Evolutionary conservation across 2,113 vertebrate species (phyloP), one percentile per base, ranked within the genome.

Genomic region (Azemiops feae): DNA sequence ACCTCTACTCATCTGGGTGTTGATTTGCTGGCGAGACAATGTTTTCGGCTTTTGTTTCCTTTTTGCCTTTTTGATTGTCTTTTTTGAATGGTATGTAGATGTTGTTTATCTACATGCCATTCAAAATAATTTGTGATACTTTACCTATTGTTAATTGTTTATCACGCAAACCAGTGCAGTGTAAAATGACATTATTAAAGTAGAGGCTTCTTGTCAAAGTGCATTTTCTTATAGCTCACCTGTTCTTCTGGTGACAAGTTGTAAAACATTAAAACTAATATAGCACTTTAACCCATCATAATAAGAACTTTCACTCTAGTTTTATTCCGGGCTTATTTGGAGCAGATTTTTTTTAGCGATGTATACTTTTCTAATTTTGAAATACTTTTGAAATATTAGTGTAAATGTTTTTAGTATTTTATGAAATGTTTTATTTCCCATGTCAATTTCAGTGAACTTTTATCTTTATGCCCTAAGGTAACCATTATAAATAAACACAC

Each of bases 381-480:
- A 55, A 3, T 52, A 16, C 23, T 27, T 92, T 22, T 57, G 47
- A 45, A 47, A 91, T 47, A 57, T 25, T 58, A 39, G 34, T 39
- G 30, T 88, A 12, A 52, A 8, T 25, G 14, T 52, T 92, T 60
- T 87, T 74, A 18, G 43, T 54, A 5, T 34, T 8, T 53, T n/a
- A 5, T 85, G 22, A 89, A 91, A 89, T 74, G 64, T 57, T 85
- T 92, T 0, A 0, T 89, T 1, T 16, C 45, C 92, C 86, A 92
- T 27, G 92, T 94, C 0, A 0, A 11, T 74, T 74, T 91, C 23
- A 50, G 53, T 93, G 60, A 81, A 74, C 12, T 16, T 60, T 69
- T 93, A 81, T 45, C 30, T 60, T 85, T 88, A 57, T 93, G 0
- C 91, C 94, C 53, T 91, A 27, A 93, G 87, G 39, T 14, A 30